phyloP scores from a whole-genome alignment of 2,113 vertebrate species.

The Hippocampus guttulatus region DNA sequence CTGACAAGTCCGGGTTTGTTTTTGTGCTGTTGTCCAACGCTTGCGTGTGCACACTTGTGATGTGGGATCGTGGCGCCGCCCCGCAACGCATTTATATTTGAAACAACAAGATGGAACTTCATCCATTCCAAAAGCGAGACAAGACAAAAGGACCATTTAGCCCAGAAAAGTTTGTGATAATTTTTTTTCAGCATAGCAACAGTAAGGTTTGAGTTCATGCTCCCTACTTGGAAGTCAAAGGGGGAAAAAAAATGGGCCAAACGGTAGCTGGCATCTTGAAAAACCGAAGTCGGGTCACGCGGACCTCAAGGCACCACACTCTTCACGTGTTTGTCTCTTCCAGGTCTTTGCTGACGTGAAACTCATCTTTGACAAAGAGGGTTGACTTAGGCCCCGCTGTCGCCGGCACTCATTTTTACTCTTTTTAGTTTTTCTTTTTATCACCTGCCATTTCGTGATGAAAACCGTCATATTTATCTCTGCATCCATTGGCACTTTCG shows the following conservation, averaged over 20 bases:
- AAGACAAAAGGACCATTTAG: background rate
- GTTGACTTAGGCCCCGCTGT: slow-evolving; percentile 57
- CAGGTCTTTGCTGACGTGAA: slow-evolving; percentile 93
- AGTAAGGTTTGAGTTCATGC: too few relatives aligned
- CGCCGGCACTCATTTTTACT: slow-evolving; percentile 34
- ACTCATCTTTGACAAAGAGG: slow-evolving; percentile 85
- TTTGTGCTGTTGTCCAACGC: background rate
- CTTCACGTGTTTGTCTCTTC: slow-evolving; percentile 25
- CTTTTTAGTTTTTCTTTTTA: slow-evolving; percentile 47
- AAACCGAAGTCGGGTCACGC: too few relatives aligned
- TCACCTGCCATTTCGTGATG: slow-evolving; percentile 38
- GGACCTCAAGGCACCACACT: background rate
- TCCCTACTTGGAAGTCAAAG: too few relatives aligned
- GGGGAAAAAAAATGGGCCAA: too few relatives aligned
- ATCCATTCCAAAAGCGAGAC: background rate
- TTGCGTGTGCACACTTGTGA: background rate
- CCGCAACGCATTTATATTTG: background rate
- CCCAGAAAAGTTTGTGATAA: background rate
- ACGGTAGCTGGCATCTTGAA: too few relatives aligned
- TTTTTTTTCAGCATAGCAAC: too few relatives aligned
- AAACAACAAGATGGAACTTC: background rate
- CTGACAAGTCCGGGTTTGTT: background rate
- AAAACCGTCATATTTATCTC: slow-evolving; percentile 39
- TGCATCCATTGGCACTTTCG: slow-evolving; percentile 47
- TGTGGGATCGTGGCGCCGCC: background rate